Base-by-base conservation (phyloP, 1,140 invertebrate species). In the Euura saliciscinereae region DNA sequence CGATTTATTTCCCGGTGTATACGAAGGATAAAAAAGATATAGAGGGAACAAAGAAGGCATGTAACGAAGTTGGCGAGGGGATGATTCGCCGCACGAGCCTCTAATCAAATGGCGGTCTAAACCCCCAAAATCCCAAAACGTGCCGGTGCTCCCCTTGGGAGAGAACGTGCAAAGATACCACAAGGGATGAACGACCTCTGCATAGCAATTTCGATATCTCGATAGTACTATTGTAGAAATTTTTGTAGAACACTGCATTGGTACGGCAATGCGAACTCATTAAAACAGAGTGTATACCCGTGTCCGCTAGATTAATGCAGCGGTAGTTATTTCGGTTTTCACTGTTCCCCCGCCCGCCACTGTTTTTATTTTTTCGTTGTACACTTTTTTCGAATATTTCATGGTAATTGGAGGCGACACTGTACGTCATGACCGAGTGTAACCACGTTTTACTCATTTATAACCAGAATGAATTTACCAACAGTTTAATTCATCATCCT, bases 101-200 rank as follows among this genome's bases (percentile, higher is more conserved):
- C 51, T 59, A 59, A 59, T 59, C 51, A 59, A 59, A 59, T 59
- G 51, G 51, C 51, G 51, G 51, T 59, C 51, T 59, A 59, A 59
- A n/a, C 51, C 51, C 51, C 51, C 10, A 59, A 59, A 59, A 59
- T n/a, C 51, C 51, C 51, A n/a, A 6, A 59, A 59, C 51, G 51
- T 59, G 51, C 10, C 13, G 51, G 10, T 59, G 51, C 51, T n/a
- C 13, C 51, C 13, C 51, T n/a, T 8, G 51, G 51, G 51, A 59
- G 51, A 59, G 51, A 59, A 59, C 51, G 51, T 59, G 51, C 51
- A 59, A 59, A 59, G 51, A 59, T 59, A 59, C 51, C 51, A 4
- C 51, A 28, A 28, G 51, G 51, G 10, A n/a, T 59, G 51, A 59
- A 59, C 51, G 51, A 59, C 51, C 51, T 6, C 51, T 59, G 51